A percentile compares a stretch with the other conserved stretches of the same genome.
phyloP scores from a whole-genome alignment of 30 jellyfish, hydroid and myxozoan species.

The Chironex yamaguchii region DNA sequence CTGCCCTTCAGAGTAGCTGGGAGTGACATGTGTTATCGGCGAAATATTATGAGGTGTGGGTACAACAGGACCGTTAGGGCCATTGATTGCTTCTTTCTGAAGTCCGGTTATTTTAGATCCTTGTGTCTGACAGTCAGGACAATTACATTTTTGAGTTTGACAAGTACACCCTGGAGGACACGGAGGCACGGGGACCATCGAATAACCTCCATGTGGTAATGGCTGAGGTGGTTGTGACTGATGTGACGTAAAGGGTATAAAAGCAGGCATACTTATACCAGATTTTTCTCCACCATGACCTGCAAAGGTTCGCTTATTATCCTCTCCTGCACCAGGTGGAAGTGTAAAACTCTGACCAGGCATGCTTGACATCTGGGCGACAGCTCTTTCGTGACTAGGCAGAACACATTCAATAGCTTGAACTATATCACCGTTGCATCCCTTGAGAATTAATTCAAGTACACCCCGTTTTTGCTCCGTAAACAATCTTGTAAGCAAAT shows the following conservation, averaged over 20 bases:
- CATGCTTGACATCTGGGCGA: constrained; percentile 82
- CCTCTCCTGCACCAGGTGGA: constrained; percentile 72
- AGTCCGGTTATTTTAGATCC: constrained; percentile 54
- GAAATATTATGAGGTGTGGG: constrained; percentile 38
- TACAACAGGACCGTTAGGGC: constrained; percentile 37
- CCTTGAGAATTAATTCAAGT: constrained; percentile 88
- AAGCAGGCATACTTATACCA: constrained; percentile 77
- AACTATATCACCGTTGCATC: constrained; percentile 95
- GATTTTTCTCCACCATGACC: constrained; percentile 63
- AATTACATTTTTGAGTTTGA: constrained; percentile 88
- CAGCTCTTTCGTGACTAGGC: constrained; percentile 99
- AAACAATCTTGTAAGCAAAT: constrained; percentile 80
- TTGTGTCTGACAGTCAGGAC: constrained; percentile 83
- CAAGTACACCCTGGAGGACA: constrained; percentile 99
- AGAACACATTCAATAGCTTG: constrained; percentile 97
- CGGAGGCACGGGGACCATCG: constrained; percentile 78
- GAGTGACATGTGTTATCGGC: constrained; percentile 37
- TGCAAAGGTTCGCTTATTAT: constrained; percentile 49
- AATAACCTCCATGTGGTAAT: constrained; percentile 71
- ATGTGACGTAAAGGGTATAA: constrained; percentile 83
- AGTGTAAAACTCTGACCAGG: constrained; percentile 90
- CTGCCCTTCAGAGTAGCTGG: constrained; percentile 65
- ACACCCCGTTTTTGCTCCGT: constrained; percentile 99
- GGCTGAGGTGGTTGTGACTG: constrained; percentile 79
- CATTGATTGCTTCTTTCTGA: constrained; percentile 48